Evolutionary conservation across 2,113 vertebrate genomes (phyloP), one percentile per base, ranked within the genome.

Genomic region (Hoplias malabaricus): DNA sequence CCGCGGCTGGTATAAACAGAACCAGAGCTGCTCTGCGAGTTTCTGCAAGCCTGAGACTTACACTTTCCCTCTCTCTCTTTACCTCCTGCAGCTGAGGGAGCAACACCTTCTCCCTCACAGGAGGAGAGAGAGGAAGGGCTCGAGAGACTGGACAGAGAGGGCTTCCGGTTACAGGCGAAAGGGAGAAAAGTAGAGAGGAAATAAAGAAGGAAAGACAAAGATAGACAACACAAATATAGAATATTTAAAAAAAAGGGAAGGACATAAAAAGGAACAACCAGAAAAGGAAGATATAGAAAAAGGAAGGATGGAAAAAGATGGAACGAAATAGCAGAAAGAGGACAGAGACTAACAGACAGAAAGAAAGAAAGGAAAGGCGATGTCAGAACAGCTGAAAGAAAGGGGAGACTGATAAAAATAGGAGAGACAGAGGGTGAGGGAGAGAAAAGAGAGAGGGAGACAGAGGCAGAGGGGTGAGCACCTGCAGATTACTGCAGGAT

Each of bases 401-500:
- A 40, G 54, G 21, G 23, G 36, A n/a, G 21, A 46, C 12, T 13
- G 31, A 1, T 50, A 72, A 74, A 81, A 8, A 14, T 12, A 6
- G 16, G 10, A 38, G 10, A 36, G 21, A 48, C 10, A 13, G 10
- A 43, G 29, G 40, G 57, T 75, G 69, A 31, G 6, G 7, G 50
- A 70, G 65, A 80, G 40, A 69, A 54, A 33, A 29, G 25, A 23
- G 67, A 48, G 8, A 25, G 3, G 34, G 75, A 14, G 16, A 29
- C 13, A 48, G 31, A 31, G 54, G 31, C 6, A 53, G 3, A 80
- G 73, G 75, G 50, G 31, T 11, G 50, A 85, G 78, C 77, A 84
- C 66, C 78, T 75, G 79, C 67, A 21, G 88, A 91, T 90, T 90
- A 89, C 76, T 77, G 79, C 89, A 89, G 88, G 89, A 90, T 87